Conservation (phyloP, 2,113 vertebrate genomes). For the Rostratula benghalensis region DNA sequence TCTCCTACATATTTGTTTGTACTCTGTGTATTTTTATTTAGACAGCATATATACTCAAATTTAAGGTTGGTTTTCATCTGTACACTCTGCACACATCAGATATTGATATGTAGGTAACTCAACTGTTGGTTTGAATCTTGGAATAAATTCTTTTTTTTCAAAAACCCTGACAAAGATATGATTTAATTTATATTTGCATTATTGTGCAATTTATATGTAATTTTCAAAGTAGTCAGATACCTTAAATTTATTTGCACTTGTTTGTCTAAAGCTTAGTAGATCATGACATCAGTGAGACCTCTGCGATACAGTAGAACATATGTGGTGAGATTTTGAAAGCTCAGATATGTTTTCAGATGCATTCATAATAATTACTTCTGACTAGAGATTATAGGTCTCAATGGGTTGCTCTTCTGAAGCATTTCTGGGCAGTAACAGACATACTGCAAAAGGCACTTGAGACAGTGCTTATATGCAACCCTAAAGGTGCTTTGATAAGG, state of each 20-base stretch:
- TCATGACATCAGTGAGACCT: background rate
- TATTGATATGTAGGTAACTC: background rate
- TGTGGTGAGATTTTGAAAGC: background rate
- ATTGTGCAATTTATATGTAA: background rate
- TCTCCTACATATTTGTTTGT: background rate
- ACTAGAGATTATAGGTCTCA: background rate
- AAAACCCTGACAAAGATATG: background rate
- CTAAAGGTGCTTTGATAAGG: background rate
- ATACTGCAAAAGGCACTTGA: background rate
- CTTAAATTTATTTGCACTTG: background rate
- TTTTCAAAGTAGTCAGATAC: background rate
- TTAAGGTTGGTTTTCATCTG: background rate
- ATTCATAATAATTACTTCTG: slow-evolving; percentile 16
- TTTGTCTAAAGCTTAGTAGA: background rate
- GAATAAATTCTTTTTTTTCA: background rate
- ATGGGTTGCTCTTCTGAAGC: background rate
- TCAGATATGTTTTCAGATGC: background rate
- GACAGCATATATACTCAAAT: background rate
- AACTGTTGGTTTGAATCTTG: background rate
- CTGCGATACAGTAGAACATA: background rate
- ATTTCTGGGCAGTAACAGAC: background rate
- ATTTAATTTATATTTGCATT: background rate
- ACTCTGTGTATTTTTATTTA: background rate
- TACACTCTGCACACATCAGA: background rate
- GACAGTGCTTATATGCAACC: background rate